phyloP scores from a whole-genome alignment of 35 echinoderm and acorn worm genomes.

The Amphiura filiformis region DNA sequence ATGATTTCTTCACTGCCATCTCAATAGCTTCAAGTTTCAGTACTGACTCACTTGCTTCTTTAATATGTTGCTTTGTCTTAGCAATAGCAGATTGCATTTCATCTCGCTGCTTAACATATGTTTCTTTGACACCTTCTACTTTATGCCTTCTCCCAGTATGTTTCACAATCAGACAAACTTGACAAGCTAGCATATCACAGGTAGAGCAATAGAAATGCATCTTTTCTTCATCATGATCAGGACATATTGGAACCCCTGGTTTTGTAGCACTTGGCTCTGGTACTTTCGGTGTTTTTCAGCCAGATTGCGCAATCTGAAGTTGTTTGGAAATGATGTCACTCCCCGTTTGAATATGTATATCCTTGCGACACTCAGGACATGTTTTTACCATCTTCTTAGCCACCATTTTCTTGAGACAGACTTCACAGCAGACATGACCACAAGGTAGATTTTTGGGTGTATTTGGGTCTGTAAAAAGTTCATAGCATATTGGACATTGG shows the following conservation, averaged over 20 bases:
- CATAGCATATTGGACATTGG: not conserved
- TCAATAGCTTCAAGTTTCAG: not conserved
- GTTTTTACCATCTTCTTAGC: not conserved
- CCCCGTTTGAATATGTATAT: not conserved
- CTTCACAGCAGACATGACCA: not conserved
- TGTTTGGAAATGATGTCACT: not conserved
- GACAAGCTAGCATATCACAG: not conserved
- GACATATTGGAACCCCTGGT: not conserved
- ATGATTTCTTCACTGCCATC: not conserved
- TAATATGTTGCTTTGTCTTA: not conserved
- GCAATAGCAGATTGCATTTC: not conserved
- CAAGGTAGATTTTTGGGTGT: not conserved
- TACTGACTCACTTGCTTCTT: not conserved
- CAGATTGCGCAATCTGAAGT: not conserved
- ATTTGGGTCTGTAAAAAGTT: not conserved
- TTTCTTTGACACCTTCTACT: not conserved
- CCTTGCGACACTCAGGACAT: not conserved
- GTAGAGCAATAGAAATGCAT: not conserved
- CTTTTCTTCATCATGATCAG: not conserved
- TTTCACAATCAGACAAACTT: not conserved
- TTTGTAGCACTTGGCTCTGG: not conserved
- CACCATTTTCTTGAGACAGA: too few relatives aligned
- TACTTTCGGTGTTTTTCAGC: not conserved
- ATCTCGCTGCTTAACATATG: not conserved
- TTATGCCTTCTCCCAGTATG: not conserved